phyloP scores from a whole-genome alignment of 1,140 invertebrate species.

The Cydia fagiglandana region DNA sequence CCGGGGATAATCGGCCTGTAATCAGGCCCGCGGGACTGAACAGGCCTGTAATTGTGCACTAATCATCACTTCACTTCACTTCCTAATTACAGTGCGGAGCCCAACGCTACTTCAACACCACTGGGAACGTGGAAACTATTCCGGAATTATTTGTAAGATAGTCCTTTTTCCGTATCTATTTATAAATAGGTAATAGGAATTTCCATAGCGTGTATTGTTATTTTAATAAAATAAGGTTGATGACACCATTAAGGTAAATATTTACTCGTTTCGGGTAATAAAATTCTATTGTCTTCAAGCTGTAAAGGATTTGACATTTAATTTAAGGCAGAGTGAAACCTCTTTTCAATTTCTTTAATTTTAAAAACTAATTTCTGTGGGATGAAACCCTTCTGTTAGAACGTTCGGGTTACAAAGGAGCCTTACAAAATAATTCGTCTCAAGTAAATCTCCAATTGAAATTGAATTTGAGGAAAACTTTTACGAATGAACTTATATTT shows the following conservation, averaged over 20 bases:
- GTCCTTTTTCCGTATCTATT: not conserved
- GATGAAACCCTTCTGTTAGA: constrained; percentile 16
- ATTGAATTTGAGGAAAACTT: constrained; percentile 18
- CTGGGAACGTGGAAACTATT: not conserved
- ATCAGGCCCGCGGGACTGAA: not conserved
- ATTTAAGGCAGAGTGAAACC: not conserved
- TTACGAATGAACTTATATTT: constrained; percentile 26
- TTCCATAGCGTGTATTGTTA: not conserved
- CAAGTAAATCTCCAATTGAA: constrained; percentile 26
- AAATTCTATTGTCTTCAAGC: not conserved
- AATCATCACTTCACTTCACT: constrained; percentile 26
- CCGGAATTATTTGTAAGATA: not conserved
- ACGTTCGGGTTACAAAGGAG: constrained; percentile 12
- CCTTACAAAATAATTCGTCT: constrained; percentile 22
- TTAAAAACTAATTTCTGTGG: constrained; percentile 5
- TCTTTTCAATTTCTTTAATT: constrained; percentile 5
- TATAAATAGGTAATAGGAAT: not conserved
- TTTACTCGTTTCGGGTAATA: not conserved
- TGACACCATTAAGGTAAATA: not conserved
- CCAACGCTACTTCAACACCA: not conserved
- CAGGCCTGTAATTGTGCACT: constrained; percentile 24
- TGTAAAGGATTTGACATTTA: not conserved
- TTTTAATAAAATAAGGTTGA: not conserved
- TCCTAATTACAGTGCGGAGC: constrained; percentile 21
- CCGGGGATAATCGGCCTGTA: constrained; percentile 27